phyloP scores from a whole-genome alignment of 2,113 vertebrate species.

The Tyrannus savana region DNA sequence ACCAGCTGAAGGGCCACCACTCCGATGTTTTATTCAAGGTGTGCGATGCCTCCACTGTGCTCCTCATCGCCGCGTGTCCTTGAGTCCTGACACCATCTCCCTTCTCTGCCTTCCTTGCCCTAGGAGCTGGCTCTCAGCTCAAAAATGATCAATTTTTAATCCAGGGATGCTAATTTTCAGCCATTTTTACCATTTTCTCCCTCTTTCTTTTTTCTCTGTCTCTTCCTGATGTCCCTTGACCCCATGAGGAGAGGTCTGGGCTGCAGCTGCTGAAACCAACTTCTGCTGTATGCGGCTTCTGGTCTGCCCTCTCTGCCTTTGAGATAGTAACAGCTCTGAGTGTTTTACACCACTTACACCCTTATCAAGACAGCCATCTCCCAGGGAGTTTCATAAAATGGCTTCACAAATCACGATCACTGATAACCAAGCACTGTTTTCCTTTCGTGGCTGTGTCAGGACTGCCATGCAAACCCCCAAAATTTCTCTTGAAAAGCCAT shows the following conservation, averaged over 20 bases:
- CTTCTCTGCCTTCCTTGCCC: not conserved
- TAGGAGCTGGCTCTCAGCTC: not conserved
- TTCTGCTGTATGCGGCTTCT: not conserved
- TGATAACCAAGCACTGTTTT: fast-evolving
- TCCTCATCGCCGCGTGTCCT: fast-evolving
- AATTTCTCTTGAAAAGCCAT: not conserved
- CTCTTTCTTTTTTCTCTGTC: not conserved
- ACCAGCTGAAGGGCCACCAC: not conserved
- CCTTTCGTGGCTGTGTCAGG: not conserved
- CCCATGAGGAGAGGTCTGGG: fast-evolving
- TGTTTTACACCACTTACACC: not conserved
- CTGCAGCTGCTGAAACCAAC: not conserved
- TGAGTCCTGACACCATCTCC: not conserved
- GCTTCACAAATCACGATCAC: not conserved
- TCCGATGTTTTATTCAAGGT: not conserved
- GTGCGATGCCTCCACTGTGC: fast-evolving
- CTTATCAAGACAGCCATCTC: not conserved
- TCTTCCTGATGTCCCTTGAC: not conserved
- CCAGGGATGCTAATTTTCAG: not conserved
- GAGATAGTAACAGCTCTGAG: fast-evolving
- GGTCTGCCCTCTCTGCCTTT: not conserved
- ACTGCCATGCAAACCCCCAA: not conserved
- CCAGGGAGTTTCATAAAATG: not conserved
- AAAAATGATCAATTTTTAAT: not conserved
- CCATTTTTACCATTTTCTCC: not conserved